These are phyloP conservation scores for Myopa tessellatipennis DNA, from an alignment of 2,888 invertebrate species.

Conservation along the genomic window DNA sequence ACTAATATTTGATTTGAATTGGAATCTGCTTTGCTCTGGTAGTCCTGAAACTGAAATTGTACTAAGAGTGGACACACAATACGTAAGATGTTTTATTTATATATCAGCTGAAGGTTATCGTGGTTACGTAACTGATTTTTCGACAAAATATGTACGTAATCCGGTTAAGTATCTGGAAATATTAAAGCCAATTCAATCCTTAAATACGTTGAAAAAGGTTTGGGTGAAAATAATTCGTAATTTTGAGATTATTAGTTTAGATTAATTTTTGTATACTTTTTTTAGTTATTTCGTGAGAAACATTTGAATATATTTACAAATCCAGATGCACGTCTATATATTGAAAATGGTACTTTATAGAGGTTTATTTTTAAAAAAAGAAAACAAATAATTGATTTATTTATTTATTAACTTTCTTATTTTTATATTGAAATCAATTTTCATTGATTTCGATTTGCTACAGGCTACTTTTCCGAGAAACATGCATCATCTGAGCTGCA, in stretches of 20 bases:
- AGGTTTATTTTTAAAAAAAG: not conserved
- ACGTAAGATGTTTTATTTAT: slow-evolving; percentile 56
- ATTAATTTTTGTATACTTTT: not conserved
- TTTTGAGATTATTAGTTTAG: not conserved
- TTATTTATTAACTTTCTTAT: not conserved
- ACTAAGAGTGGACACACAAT: slow-evolving; percentile 55
- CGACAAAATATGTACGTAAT: slow-evolving; percentile 50
- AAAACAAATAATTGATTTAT: not conserved
- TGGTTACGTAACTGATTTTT: slow-evolving; percentile 56
- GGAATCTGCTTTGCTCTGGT: not conserved
- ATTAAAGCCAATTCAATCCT: slow-evolving; percentile 54
- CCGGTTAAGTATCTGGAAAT: slow-evolving; percentile 57
- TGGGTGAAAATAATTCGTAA: not conserved
- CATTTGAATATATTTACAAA: slow-evolving; percentile 63
- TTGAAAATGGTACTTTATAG: slow-evolving; percentile 53
- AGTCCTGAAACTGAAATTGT: slow-evolving; percentile 57
- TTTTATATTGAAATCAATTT: not conserved
- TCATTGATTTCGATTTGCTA: not conserved
- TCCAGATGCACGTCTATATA: slow-evolving; percentile 60
- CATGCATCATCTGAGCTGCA: slow-evolving; percentile 60
- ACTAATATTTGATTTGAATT: not conserved
- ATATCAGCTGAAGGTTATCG: slow-evolving; percentile 55
- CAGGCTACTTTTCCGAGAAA: slow-evolving; percentile 59
- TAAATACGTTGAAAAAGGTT: slow-evolving; percentile 57
- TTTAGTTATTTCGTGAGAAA: slow-evolving; percentile 54